Percentiles rank a stretch among this genome's conserved stretches.
phyloP scores from a whole-genome alignment of 1,140 invertebrate species.

The Drosophila willistoni region DNA sequence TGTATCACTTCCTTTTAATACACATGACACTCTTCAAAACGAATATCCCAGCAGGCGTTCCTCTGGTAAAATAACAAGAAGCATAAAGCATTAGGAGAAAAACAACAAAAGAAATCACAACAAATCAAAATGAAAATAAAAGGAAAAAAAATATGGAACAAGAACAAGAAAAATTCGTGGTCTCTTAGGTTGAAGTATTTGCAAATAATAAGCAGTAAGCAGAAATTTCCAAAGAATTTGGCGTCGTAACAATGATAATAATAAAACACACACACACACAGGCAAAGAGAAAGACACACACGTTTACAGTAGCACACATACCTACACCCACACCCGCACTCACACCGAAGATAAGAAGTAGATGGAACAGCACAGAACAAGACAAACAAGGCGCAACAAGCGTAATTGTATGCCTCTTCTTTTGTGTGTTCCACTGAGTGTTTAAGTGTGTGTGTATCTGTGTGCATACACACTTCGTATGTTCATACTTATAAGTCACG shows the following conservation, averaged over 20 bases:
- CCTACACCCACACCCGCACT: neutral
- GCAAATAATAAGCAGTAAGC: slow-evolving; percentile 55
- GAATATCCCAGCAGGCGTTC: slow-evolving; percentile 42
- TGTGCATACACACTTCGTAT: slow-evolving; percentile 17
- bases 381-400: slow-evolving; percentile 43
- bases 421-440: slow-evolving; percentile 21
- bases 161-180: slow-evolving; percentile 34
- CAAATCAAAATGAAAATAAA: slow-evolving; percentile 12
- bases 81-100: slow-evolving; percentile 2
- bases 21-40: slow-evolving; percentile 43
- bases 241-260: slow-evolving; percentile 53
- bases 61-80: slow-evolving; percentile 6
- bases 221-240: slow-evolving; percentile 59
- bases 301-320: slow-evolving; percentile 3
- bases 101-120: slow-evolving; percentile 9
- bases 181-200: slow-evolving; percentile 54
- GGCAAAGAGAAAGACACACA: neutral
- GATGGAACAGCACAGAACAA: slow-evolving; percentile 26
- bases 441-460: slow-evolving; percentile 32
- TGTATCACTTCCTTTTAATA: slow-evolving; percentile 24
- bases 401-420: slow-evolving; percentile 67
- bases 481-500: slow-evolving; percentile 47
- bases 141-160: slow-evolving; percentile 8
- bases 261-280: slow-evolving; percentile 22
- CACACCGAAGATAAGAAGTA: slow-evolving; percentile 36